Conservation (phyloP, 1,140 invertebrate genomes). For the Diorhabda sublineata region DNA sequence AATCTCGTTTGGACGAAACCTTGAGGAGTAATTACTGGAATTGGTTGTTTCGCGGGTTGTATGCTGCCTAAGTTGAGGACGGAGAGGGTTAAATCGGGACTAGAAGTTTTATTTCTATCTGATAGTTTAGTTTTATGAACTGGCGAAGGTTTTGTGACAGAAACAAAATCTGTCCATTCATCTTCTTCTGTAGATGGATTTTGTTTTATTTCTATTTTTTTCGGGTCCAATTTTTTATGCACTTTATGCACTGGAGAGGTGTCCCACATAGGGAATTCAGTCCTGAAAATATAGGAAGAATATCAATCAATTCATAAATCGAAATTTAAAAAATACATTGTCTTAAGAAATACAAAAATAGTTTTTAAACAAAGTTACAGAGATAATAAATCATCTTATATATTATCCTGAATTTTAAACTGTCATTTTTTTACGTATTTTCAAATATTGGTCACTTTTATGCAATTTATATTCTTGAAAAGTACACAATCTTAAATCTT, state of each 20-base stretch:
- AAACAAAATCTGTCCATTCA: conserved; percentile 46
- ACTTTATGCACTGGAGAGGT: background rate
- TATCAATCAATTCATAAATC: no score
- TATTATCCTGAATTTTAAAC: no score
- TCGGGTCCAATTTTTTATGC: background rate
- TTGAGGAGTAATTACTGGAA: conserved; percentile 42
- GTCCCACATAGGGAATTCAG: background rate
- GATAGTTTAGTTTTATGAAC: conserved; percentile 25
- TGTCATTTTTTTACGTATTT: no score
- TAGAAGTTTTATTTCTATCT: conserved; percentile 33
- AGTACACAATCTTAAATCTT: no score
- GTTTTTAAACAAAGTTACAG: no score
- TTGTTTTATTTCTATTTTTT: background rate
- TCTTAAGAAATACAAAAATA: no score
- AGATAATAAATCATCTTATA: no score
- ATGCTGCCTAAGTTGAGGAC: conserved; percentile 41
- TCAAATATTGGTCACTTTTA: no score
- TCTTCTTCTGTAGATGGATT: conserved; percentile 34
- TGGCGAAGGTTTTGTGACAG: conserved; percentile 28
- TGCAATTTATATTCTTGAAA: no score
- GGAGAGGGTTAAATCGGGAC: conserved; percentile 40
- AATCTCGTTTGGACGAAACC: conserved; percentile 39
- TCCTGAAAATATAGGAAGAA: background rate
- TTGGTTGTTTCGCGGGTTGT: conserved; percentile 39
- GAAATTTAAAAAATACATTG: no score